These are phyloP conservation scores for Manacus vitellinus DNA, from an alignment of 2,113 vertebrate species.

Conservation along the genomic window DNA sequence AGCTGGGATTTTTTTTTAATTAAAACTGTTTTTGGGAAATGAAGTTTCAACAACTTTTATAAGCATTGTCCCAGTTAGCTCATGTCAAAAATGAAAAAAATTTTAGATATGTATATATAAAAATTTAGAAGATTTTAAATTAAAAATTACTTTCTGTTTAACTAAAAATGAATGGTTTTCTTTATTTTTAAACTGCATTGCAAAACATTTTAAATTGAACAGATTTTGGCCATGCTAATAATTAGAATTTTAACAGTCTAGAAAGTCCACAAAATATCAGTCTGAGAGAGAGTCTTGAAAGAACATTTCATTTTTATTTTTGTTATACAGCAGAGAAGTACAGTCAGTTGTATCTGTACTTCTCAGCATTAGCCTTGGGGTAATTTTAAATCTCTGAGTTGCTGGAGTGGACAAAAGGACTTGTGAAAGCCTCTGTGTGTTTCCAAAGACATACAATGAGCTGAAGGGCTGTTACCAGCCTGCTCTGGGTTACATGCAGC, in stretches of 20 bases:
- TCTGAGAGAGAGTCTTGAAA: not conserved
- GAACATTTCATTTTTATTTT: not conserved
- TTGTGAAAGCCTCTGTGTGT: conserved; percentile 30
- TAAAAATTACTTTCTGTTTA: not conserved
- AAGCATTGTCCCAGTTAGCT: not conserved
- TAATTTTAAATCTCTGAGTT: not conserved
- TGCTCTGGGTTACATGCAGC: not conserved
- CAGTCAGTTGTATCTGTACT: not conserved
- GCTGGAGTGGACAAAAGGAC: not conserved
- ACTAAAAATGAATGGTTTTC: not conserved
- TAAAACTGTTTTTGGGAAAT: not conserved
- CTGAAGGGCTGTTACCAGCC: conserved; percentile 2
- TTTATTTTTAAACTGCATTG: not conserved
- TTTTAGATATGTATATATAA: not conserved
- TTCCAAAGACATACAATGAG: not conserved
- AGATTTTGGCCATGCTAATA: not conserved
- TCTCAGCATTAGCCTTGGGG: not conserved
- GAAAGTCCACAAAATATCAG: not conserved
- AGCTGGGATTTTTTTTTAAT: not conserved
- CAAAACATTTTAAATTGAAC: not conserved
- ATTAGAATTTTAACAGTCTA: not conserved
- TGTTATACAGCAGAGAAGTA: not conserved
- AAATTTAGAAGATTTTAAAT: not conserved
- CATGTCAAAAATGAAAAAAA: not conserved
- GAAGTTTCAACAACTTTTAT: not conserved